Conservation (phyloP, 2,797 vertebrate species). For the Calcarius lapponicus region DNA sequence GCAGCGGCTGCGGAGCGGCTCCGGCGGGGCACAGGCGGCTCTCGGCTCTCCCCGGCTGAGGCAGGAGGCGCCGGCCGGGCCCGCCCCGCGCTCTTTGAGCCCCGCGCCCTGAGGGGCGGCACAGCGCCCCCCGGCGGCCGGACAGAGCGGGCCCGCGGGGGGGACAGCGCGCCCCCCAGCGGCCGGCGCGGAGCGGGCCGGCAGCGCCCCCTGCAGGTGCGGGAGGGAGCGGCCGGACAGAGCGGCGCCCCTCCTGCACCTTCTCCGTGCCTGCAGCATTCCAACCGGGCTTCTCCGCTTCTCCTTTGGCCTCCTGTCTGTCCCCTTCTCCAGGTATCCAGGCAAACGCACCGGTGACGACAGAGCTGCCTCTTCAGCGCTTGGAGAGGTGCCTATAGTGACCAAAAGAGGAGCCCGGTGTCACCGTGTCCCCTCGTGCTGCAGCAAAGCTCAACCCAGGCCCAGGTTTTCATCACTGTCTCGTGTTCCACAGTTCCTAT, state of each 20-base stretch:
- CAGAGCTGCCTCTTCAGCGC: not conserved
- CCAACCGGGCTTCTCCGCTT: fast-evolving
- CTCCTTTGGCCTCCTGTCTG: fast-evolving
- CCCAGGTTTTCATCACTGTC: not conserved
- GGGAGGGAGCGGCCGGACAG: fast-evolving
- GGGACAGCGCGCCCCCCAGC: too few species aligned
- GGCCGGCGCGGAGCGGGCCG: not conserved
- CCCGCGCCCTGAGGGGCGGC: not conserved
- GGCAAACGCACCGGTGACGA: fast-evolving
- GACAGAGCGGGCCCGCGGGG: too few species aligned
- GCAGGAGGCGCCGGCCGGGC: not conserved
- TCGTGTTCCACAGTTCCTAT: not conserved
- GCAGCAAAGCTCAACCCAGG: not conserved
- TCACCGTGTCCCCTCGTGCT: not conserved
- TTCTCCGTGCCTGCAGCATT: fast-evolving
- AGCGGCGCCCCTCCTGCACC: fast-evolving
- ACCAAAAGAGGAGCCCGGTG: fast-evolving
- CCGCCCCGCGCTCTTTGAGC: not conserved
- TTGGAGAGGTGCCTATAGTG: fast-evolving
- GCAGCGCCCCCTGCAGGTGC: not conserved
- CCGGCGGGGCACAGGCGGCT: not conserved
- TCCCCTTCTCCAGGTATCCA: fast-evolving
- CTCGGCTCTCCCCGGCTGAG: not conserved
- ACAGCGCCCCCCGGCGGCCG: not conserved
- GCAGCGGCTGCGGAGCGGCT: not conserved